These are phyloP conservation scores for Megastigmus dorsalis DNA, from an alignment of 2,888 invertebrate genomes.

Conservation along the genomic window DNA sequence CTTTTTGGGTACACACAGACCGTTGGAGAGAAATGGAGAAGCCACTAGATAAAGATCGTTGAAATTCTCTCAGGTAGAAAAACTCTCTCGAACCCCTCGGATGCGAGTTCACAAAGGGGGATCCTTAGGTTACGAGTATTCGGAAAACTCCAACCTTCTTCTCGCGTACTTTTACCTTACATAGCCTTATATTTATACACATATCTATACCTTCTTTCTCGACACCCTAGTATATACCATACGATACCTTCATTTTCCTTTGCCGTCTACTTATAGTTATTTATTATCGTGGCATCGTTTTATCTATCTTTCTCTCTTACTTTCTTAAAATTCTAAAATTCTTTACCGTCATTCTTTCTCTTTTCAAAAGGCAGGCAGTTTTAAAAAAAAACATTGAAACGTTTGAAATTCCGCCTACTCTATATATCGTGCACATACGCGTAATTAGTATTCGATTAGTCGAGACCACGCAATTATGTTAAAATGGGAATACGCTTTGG, in stretches of 20 bases:
- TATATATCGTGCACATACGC: too few relatives aligned
- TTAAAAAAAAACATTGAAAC: too few relatives aligned
- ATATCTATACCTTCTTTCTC: neutral
- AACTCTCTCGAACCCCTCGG: neutral
- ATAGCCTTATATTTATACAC: neutral
- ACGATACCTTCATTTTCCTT: too few relatives aligned
- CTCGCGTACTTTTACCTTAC: neutral
- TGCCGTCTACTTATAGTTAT: neutral
- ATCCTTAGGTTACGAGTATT: neutral
- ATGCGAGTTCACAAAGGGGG: neutral
- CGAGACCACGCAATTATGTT: too few relatives aligned
- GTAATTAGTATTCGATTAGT: too few relatives aligned
- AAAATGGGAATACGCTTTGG: too few relatives aligned
- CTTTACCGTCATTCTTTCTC: neutral
- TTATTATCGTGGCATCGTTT: neutral
- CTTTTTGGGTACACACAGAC: too few relatives aligned
- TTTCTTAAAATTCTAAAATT: neutral
- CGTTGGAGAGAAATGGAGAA: slow-evolving; percentile 32
- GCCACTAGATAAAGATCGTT: slow-evolving; percentile 32
- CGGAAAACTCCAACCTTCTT: neutral
- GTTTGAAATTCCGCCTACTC: too few relatives aligned
- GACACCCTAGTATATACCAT: too few relatives aligned
- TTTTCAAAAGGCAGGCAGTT: too few relatives aligned
- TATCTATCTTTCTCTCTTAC: neutral
- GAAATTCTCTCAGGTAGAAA: slow-evolving; percentile 33